Evolutionary conservation across 2,888 invertebrate genomes (phyloP).

Genomic region (Lithophane semibrunnea): DNA sequence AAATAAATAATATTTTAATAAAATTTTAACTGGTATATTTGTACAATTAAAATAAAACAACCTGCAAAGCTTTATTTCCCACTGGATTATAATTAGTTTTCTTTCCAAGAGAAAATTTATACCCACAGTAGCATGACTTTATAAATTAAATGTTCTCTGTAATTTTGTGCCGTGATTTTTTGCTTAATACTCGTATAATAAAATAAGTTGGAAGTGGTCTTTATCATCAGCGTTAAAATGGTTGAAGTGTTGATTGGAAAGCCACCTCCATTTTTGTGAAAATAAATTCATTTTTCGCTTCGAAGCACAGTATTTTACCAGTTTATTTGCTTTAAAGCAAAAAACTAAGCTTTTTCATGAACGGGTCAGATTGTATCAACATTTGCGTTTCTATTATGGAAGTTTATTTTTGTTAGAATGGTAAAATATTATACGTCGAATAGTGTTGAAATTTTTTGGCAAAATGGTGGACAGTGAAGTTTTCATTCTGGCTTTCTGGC

Average conservation of each 20-base stretch:
- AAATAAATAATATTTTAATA: too few species aligned
- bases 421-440: background rate
- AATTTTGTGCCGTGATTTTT: too few species aligned
- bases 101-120: background rate
- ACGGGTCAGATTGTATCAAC: background rate
- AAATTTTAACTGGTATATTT: background rate
- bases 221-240: background rate
- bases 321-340: background rate
- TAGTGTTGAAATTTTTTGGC: background rate
- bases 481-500: background rate
- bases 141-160: background rate
- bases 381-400: background rate
- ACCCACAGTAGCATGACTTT: background rate
- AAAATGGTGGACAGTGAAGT: background rate
- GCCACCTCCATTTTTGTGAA: background rate
- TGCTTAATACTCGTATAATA: background rate
- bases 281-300: background rate
- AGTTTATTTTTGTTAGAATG: background rate
- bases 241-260: background rate
- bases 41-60: background rate
- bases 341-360: background rate
- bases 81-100: background rate
- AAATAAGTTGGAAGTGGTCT: background rate
- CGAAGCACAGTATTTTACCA: background rate
- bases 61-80: background rate